Base-by-base conservation (phyloP, 2,113 vertebrate species). In the Rousettus leschenaultii region DNA sequence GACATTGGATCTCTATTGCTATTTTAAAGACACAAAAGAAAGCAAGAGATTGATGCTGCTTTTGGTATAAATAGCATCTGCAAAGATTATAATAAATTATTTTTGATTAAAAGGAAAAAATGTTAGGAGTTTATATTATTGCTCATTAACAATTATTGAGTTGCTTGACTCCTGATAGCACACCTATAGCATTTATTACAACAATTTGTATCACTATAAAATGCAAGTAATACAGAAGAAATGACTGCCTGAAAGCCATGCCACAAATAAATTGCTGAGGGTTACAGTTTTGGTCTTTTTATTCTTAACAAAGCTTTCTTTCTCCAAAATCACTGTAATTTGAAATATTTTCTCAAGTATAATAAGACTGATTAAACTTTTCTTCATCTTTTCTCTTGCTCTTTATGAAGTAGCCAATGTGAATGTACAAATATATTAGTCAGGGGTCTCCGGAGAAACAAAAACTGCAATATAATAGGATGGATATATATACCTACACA, bases 21-120 rank as follows among this genome's bases (percentile, higher is more conserved):
- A 61, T 45, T 48, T 87, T 86, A 77, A 96, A 85, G 33, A 94
- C 33, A 91, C 24, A 55, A 89, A 93, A 88, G 24, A 59, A 93
- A 95, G 19, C 28, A 88, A 93, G 6, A 18, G 2, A 87, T 78
- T 85, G 38, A 59, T 80, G 3, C 87, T 85, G 26, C n/a, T 53
- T 91, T 95, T 90, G 28, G 51, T 53, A 63, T 75, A 48, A 65
- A 65, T 38, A 75, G 55, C 35, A 78, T 65, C 57, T 73, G 7
- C 28, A 6, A 86, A 51, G 16, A 93, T 45, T 71, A 83, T 75
- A 75, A 78, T 21, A 68, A 45, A 45, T 45, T 57, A 3, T 70
- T 86, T n/a, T 87, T 87, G 38, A 38, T 48, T 78, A 45, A 89
- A 90, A 90, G 28, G 40, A 88, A 33, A 40, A 86, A 63, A 48